These are phyloP conservation scores for Falco naumanni DNA, from an alignment of 2,797 vertebrate genomes.

Conservation along the genomic window DNA sequence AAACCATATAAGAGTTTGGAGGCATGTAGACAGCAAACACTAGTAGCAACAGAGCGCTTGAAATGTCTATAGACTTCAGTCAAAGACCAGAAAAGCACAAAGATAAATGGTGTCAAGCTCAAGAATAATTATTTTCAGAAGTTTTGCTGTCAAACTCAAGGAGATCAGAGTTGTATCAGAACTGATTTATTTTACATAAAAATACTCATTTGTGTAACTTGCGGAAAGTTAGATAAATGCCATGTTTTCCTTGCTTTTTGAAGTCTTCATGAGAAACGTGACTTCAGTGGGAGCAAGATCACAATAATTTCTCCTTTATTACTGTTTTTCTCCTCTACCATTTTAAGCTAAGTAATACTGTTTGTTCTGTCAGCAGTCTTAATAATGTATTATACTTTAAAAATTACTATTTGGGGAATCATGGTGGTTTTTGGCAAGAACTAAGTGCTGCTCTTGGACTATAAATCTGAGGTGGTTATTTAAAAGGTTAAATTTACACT, in stretches of 20 bases:
- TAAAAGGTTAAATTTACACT: conserved; percentile 23
- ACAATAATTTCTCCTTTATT: conserved; percentile 30
- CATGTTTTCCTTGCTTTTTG: neutral
- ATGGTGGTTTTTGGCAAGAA: neutral
- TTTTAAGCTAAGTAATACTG: conserved; percentile 15
- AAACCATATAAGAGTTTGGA: neutral
- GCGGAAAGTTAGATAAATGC: neutral
- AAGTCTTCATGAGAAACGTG: neutral
- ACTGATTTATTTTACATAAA: conserved; percentile 29
- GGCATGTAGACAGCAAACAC: neutral
- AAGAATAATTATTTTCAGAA: neutral
- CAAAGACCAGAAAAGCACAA: neutral
- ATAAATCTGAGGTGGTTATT: neutral
- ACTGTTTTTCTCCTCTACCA: neutral
- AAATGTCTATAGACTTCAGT: neutral
- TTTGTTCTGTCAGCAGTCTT: conserved; percentile 2
- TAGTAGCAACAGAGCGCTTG: neutral
- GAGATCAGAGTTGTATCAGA: neutral
- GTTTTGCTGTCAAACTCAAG: neutral
- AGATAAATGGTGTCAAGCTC: neutral
- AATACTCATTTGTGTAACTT: neutral
- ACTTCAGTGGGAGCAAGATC: conserved; percentile 12
- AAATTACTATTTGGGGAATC: neutral
- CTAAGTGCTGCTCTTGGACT: neutral
- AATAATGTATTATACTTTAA: neutral